These are phyloP conservation scores for Selene dorsalis DNA, from an alignment of 2,797 vertebrate species.

Conservation along the genomic window DNA sequence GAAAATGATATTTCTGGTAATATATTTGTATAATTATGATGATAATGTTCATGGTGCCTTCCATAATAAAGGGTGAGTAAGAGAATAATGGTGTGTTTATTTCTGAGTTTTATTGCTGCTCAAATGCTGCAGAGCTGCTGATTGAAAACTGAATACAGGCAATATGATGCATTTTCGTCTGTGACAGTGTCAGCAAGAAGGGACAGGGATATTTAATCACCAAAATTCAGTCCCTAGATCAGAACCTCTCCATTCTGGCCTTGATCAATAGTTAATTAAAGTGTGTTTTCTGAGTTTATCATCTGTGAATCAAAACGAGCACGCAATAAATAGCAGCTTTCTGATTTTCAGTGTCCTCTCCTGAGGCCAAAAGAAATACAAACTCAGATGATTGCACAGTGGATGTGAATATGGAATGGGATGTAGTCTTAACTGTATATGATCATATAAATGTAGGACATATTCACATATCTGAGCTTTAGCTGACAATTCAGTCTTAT, in stretches of 20 bases:
- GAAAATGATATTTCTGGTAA: slow-evolving; percentile 8
- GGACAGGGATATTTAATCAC: not conserved
- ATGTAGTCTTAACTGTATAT: not conserved
- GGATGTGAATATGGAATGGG: not conserved
- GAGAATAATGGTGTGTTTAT: not conserved
- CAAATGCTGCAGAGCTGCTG: accelerated
- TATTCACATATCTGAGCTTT: not conserved
- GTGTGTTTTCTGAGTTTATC: not conserved
- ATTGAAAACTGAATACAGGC: not conserved
- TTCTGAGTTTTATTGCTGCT: not conserved
- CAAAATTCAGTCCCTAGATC: not conserved
- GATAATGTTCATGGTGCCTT: slow-evolving; percentile 33
- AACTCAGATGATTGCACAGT: not conserved
- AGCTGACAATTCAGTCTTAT: not conserved
- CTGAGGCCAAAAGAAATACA: too few relatives aligned
- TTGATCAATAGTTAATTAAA: not conserved
- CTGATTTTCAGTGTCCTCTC: not conserved
- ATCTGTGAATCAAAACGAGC: not conserved
- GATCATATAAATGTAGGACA: not conserved
- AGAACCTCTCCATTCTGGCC: not conserved
- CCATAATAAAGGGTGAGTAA: slow-evolving; percentile 30
- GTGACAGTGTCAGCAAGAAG: not conserved
- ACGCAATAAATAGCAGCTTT: not conserved
- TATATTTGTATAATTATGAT: slow-evolving; percentile 23
- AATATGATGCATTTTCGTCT: not conserved